Evolutionary conservation across 2,113 vertebrate genomes (phyloP).

Genomic region (Oxyura jamaicensis): DNA sequence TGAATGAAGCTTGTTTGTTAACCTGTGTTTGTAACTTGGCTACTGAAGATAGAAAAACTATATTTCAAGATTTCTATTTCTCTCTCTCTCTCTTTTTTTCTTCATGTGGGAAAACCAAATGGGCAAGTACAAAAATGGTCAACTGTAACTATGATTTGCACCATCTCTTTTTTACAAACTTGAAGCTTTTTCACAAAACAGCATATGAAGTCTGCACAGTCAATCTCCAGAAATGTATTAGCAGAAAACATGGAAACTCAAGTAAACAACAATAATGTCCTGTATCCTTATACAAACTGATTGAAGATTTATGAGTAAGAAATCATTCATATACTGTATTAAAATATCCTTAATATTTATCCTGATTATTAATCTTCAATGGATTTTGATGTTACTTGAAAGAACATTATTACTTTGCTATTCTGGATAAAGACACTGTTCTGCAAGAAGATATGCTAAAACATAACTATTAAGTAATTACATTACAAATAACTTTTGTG

Average conservation of each 20-base stretch:
- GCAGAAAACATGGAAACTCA: neutral
- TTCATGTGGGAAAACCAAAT: neutral
- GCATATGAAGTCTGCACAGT: neutral
- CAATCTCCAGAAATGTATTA: neutral
- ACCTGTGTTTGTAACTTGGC: neutral
- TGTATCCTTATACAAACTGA: neutral
- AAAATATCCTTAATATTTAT: neutral
- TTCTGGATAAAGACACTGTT: slow-evolving; percentile 44
- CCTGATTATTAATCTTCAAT: slow-evolving; percentile 2
- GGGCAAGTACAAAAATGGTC: neutral
- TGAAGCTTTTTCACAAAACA: neutral
- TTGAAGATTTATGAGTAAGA: neutral
- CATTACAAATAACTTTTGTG: neutral
- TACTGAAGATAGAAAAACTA: neutral
- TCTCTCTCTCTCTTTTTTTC: neutral
- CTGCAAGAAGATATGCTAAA: slow-evolving; percentile 58
- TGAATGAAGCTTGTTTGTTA: no score
- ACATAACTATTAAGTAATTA: slow-evolving; percentile 54
- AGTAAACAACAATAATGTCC: neutral
- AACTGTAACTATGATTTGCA: neutral
- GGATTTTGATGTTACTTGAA: neutral
- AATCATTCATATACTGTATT: neutral
- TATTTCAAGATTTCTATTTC: neutral
- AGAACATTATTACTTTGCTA: slow-evolving; percentile 39
- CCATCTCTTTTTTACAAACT: neutral